phyloP scores from a whole-genome alignment of 2,888 invertebrate genomes.

The Pristionchus fissidentatus region DNA sequence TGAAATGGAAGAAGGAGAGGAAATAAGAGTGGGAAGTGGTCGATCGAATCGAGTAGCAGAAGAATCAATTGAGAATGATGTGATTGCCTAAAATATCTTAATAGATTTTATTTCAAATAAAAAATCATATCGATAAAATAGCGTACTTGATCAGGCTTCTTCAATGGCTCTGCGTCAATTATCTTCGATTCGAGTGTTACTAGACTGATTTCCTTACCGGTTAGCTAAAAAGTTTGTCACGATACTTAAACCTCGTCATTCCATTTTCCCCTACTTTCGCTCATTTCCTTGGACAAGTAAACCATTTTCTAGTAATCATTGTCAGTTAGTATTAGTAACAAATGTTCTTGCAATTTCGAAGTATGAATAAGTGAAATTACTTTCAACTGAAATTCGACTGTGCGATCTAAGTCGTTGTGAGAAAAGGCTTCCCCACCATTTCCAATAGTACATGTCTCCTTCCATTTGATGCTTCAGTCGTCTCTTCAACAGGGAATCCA shows the following conservation, averaged over 20 bases:
- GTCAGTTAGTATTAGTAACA: too few species aligned
- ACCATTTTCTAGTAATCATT: too few species aligned
- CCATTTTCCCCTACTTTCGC: too few species aligned
- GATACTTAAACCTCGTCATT: too few species aligned
- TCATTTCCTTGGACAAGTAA: too few species aligned
- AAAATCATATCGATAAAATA: too few species aligned
- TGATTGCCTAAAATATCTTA: background rate
- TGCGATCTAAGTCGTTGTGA: too few species aligned
- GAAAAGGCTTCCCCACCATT: slow-evolving; percentile 12
- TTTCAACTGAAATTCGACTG: background rate
- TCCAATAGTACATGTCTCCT: slow-evolving; percentile 37
- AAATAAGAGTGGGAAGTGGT: slow-evolving; percentile 9
- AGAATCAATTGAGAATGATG: slow-evolving; percentile 32
- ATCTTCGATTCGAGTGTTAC: slow-evolving; percentile 30
- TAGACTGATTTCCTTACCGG: slow-evolving; percentile 23
- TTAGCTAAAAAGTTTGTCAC: background rate
- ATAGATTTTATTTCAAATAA: background rate
- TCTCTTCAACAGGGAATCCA: slow-evolving; percentile 44
- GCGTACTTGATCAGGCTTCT: background rate
- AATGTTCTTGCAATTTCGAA: too few species aligned
- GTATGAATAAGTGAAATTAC: too few species aligned
- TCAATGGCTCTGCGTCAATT: background rate
- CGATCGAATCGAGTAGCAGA: slow-evolving; percentile 6
- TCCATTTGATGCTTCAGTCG: slow-evolving; percentile 28
- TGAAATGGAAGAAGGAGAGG: background rate